These are phyloP conservation scores for Andrena dorsata DNA, from an alignment of 2,888 invertebrate genomes.

Conservation along the genomic window DNA sequence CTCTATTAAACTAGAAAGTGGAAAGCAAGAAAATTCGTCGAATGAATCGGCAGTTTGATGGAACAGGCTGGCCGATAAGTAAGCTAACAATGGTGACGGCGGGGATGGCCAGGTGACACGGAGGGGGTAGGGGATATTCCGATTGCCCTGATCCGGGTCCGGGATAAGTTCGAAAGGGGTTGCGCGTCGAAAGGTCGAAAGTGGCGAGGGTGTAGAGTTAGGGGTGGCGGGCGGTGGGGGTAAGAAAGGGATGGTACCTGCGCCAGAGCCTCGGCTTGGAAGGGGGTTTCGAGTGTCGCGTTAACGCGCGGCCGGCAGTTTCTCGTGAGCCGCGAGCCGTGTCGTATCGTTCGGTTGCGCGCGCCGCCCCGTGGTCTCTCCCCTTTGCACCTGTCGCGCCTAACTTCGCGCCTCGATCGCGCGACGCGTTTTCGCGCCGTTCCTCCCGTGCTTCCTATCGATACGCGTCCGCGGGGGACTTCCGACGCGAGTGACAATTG, in stretches of 20 bases:
- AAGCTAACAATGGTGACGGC: constrained; percentile 8
- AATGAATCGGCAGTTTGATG: constrained; percentile 13
- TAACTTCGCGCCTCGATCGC: constrained; percentile 32
- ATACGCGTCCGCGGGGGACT: not conserved
- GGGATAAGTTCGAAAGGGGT: constrained; percentile 62
- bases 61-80: constrained; percentile 2
- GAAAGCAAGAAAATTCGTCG: not conserved
- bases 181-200: constrained; percentile 65
- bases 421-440: constrained; percentile 24
- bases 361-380: constrained; percentile 22
- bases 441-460: not conserved
- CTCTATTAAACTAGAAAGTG: too few species aligned
- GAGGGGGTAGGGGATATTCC: constrained; percentile 10
- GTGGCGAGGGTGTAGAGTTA: constrained; percentile 46
- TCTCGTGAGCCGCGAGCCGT: constrained; percentile 80
- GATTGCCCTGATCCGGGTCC: constrained; percentile 54
- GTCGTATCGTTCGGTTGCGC: constrained; percentile 55
- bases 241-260: constrained; percentile 68
- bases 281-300: constrained; percentile 65
- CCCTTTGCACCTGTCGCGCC: constrained; percentile 62
- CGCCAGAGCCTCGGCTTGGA: constrained; percentile 46
- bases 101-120: constrained; percentile 22
- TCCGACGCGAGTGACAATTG: not conserved
- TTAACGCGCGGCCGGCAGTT: constrained; percentile 76
- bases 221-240: constrained; percentile 51